Evolutionary conservation across 2,888 invertebrate species (phyloP).

Genomic region (Coelinius sp.): DNA sequence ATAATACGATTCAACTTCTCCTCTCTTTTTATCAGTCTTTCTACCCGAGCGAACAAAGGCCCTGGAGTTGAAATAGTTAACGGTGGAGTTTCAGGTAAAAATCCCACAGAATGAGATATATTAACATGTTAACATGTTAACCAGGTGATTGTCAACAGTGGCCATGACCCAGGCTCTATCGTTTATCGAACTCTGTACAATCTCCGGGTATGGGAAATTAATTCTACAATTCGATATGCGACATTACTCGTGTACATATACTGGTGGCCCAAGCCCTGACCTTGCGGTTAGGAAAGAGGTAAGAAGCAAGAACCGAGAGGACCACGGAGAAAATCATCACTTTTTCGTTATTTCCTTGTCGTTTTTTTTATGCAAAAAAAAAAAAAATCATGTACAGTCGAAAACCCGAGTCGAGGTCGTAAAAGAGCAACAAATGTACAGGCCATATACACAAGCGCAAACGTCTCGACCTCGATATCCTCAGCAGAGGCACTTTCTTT

Average conservation of each 20-base stretch:
- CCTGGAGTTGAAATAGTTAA: not conserved
- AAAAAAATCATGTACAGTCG: conserved; percentile 36
- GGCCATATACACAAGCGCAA: conserved; percentile 42
- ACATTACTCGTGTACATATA: conserved; percentile 35
- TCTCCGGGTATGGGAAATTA: conserved; percentile 40
- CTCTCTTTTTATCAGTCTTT: conserved; percentile 7
- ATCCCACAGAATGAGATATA: not conserved
- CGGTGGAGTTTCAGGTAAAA: not conserved
- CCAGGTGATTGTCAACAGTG: not conserved
- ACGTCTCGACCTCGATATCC: conserved; percentile 58
- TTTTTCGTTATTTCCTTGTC: not conserved
- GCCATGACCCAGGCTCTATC: conserved; percentile 1
- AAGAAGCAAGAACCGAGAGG: not conserved
- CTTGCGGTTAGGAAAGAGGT: conserved; percentile 42
- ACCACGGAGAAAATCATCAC: conserved; percentile 2
- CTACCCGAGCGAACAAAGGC: not conserved
- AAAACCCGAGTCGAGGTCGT: conserved; percentile 43
- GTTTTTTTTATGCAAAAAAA: conserved; percentile 11
- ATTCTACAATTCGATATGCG: conserved; percentile 47
- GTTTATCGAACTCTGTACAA: conserved; percentile 12
- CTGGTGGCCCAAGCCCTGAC: conserved; percentile 47
- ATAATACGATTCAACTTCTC: conserved; percentile 18
- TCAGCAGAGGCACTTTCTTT: conserved; percentile 58
- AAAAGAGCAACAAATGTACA: conserved; percentile 37
- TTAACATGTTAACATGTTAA: not conserved